Percentiles rank a stretch among this genome's conserved stretches.
Evolutionary conservation across 2,888 invertebrate genomes (phyloP).

Genomic region (Parelbella ahira): DNA sequence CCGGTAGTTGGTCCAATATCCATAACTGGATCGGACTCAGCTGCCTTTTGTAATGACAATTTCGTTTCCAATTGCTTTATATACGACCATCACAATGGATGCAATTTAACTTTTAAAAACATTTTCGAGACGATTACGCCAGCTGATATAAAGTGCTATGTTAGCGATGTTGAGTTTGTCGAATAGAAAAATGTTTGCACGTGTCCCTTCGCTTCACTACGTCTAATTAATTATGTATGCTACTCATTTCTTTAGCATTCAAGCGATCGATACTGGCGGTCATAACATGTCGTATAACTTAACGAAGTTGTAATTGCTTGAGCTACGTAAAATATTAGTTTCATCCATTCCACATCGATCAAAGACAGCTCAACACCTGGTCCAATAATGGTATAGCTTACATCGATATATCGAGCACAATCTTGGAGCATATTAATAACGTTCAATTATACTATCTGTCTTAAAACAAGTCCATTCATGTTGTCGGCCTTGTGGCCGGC

Average conservation of each 20-base stretch:
- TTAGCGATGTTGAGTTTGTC: not conserved
- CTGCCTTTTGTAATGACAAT: slow-evolving; percentile 10
- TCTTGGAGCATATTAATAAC: slow-evolving; percentile 16
- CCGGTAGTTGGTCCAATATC: slow-evolving; percentile 2
- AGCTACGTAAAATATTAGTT: slow-evolving; percentile 3
- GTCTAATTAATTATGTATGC: slow-evolving; percentile 5
- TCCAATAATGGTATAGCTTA: slow-evolving; percentile 10
- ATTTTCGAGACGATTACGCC: no score
- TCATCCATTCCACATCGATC: slow-evolving; percentile 5
- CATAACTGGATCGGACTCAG: slow-evolving; percentile 10
- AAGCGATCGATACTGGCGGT: slow-evolving; percentile 4
- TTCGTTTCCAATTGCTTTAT: not conserved
- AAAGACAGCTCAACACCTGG: slow-evolving; percentile 19
- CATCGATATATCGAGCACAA: slow-evolving; percentile 11
- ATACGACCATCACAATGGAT: slow-evolving; percentile 1
- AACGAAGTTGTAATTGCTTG: not conserved
- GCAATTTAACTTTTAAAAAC: not conserved
- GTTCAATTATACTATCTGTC: slow-evolving; percentile 19
- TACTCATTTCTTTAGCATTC: slow-evolving; percentile 3
- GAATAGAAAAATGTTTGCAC: not conserved
- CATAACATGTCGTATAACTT: not conserved
- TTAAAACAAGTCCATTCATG: slow-evolving; percentile 15
- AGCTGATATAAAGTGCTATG: not conserved
- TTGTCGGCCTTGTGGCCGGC: slow-evolving; percentile 15
- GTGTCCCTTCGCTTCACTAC: not conserved